Percentiles rank a stretch among this genome's conserved stretches.
These are phyloP conservation scores for Tapirus terrestris DNA, from an alignment of 2,113 vertebrate species.

Conservation along the genomic window DNA sequence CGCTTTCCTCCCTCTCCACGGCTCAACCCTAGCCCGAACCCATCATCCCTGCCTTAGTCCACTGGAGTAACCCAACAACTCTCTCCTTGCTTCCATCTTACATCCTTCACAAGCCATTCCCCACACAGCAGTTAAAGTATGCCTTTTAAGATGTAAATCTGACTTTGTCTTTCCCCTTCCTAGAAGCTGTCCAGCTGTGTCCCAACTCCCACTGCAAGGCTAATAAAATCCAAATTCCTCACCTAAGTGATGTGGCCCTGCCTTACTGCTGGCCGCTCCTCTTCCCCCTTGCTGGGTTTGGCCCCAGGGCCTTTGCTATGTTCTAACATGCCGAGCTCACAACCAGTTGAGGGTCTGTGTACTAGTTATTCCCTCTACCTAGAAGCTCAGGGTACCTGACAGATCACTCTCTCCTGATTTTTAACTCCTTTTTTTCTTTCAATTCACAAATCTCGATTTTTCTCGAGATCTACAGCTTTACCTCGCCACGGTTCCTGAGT, in stretches of 20 bases:
- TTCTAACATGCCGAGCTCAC: too few species aligned
- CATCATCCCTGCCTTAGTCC: neutral
- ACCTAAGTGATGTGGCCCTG: neutral
- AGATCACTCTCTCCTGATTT: neutral
- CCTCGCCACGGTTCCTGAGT: neutral
- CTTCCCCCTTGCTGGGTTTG: neutral
- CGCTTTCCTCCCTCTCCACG: neutral
- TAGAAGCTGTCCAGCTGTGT: neutral
- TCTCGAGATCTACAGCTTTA: neutral
- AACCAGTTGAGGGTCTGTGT: neutral
- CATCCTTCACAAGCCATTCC: neutral
- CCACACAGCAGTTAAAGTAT: neutral
- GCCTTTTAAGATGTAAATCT: neutral
- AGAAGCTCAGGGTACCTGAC: neutral
- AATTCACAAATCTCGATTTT: neutral
- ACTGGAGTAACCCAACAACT: neutral
- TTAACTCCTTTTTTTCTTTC: neutral
- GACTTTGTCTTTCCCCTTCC: neutral
- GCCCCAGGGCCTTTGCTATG: neutral
- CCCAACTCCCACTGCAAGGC: neutral
- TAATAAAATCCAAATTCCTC: neutral
- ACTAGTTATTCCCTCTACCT: neutral
- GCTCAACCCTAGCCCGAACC: neutral
- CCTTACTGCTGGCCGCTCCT: neutral
- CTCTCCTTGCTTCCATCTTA: neutral